Evolutionary conservation across 2,797 vertebrate genomes (phyloP).

Genomic region (Syncerus caffer): DNA sequence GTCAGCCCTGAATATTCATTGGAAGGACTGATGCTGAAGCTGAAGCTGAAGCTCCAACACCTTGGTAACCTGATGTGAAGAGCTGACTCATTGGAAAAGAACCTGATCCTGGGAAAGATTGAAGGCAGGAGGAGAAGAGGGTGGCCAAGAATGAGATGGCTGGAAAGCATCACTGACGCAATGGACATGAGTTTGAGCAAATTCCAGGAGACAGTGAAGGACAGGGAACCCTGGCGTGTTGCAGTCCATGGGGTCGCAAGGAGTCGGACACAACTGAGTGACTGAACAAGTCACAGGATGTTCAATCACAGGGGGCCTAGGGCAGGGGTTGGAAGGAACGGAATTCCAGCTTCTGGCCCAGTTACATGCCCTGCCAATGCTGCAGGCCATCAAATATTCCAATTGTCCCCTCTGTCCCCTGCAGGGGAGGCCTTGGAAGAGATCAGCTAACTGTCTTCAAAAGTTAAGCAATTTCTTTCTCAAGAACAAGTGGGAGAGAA

Average conservation of each 20-base stretch:
- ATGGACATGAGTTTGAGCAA: neutral
- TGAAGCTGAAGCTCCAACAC: neutral
- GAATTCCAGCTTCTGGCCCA: neutral
- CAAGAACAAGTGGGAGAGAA: constrained; percentile 31
- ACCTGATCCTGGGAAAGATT: neutral
- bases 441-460: neutral
- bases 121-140: neutral
- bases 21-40: neutral
- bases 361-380: neutral
- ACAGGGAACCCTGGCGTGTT: neutral
- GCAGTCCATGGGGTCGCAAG: neutral
- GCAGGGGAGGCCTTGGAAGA: neutral
- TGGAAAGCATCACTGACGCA: neutral
- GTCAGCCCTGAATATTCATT: neutral
- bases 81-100: neutral
- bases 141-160: neutral
- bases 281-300: neutral
- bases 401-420: neutral
- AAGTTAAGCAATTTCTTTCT: constrained; percentile 42
- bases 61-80: neutral
- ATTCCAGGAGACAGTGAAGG: neutral
- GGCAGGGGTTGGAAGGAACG: neutral
- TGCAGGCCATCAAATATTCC: neutral
- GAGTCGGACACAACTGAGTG: neutral
- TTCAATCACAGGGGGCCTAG: neutral